Base-by-base conservation (phyloP, 23 tunicate species). In the Botrylloides violaceus region DNA sequence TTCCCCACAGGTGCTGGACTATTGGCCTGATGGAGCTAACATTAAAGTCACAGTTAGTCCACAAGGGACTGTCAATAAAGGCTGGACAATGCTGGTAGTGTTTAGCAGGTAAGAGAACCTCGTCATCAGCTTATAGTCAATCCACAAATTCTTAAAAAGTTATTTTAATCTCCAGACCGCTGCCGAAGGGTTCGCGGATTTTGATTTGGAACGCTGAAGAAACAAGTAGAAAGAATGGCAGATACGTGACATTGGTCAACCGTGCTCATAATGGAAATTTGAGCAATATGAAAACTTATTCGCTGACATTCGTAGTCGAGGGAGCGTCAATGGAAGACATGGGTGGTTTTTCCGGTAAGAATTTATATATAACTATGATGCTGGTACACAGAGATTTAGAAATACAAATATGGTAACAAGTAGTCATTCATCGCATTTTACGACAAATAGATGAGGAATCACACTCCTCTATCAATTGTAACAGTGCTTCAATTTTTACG, bases 21-120 rank as follows among this genome's bases (percentile, higher is more conserved):
- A 75, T 29, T 87, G 86, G 86, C 95, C 95, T 4, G 72, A 71
- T 29, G 95, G 95, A 24, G 95, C 81, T 2, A 64, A 81, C 21
- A 57, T 87, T 18, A 27, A 80, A 38, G 71, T 76, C 29, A 62
- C 77, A 25, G 78, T 76, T 49, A 70, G 50, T 28, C 29, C 49
- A 22, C 49, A 66, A 29, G 27, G 65, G 49, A 4, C 9, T 21
- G 77, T 80, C 3, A 36, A 53, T 15, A 39, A 76, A 5, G 95
- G 95, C 1, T 87, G 95, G 95, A 65, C 85, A 0, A 79, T 76
- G 5, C 24, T 87, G 31, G 23, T 87, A 12, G 80, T 80, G 15
- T 87, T 87, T 62, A 76, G 79, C 27, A 87, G 81, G 95, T 87
- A 71, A 79, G 30, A 47, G 19, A 29, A 47, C 15, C 22, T 60